Base-by-base conservation (phyloP, 2,113 vertebrate genomes). In the Aptenodytes forsteri region DNA sequence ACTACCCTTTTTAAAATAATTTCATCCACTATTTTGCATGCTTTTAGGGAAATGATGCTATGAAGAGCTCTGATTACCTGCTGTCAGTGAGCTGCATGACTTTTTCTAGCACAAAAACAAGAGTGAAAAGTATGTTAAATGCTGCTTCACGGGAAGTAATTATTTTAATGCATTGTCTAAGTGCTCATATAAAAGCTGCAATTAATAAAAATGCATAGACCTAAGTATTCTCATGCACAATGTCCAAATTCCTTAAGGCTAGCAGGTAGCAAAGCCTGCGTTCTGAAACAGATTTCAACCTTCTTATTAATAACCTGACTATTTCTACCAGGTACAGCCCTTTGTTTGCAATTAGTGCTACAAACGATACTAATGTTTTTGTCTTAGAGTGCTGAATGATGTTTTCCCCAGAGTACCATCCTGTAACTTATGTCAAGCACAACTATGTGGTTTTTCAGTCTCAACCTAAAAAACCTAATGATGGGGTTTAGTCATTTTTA, bases 1-100 rank as follows among this genome's bases (percentile, higher is more conserved):
- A 50, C 46, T 26, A 15, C 25, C 44, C n/a, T 73, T 83, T 77
- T 20, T 0, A 20, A 90, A 88, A 80, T 7, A 21, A 71, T 89
- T 78, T 84, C 59, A 55, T 46, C 23, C 52, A 50, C 27, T 90
- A 6, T 34, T 78, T 83, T 87, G 77, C 89, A 72, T 77, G 73
- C 52, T 92, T 95, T 36, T 50, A 54, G 67, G 44, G 84, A 42
- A 91, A n/a, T 16, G 49, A 46, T 88, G 83, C 64, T 58, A 38
- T 62, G 78, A 80, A 89, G 15, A 49, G 59, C 32, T 50, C 58
- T 70, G 87, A n/a, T 27, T 77, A 59, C 82, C 88, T 62, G 59
- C 79, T 83, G 42, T 30, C 76, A 47, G 49, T 6, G 75, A 94
- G 76, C 38, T 55, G 62, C n/a, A 23, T 72, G 62, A 71, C 11